Base-by-base conservation (phyloP, 2,113 vertebrate species). In the Calidris pugnax region DNA sequence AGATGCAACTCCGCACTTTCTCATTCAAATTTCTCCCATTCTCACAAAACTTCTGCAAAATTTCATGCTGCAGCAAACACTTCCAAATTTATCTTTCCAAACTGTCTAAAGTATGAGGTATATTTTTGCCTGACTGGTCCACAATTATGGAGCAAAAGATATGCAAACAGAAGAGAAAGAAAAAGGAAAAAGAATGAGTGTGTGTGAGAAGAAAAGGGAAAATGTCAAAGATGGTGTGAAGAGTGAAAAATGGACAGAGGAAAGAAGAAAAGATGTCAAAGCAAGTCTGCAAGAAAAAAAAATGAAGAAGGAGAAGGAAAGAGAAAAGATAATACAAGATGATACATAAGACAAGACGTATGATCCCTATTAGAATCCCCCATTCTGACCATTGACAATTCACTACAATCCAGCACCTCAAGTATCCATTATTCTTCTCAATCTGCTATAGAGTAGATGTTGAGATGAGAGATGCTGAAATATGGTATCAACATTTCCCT, bases 401-500 rank as follows among this genome's bases (percentile, higher is more conserved):
- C 78, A 90, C 66, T 79, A 50, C 45, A 71, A 43, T 16, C 74
- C 51, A 74, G 30, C 41, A 95, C 35, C 60, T 95, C 59, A 91
- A 94, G 67, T 82, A 85, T 69, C 81, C 78, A 87, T 93, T 93
- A 89, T 67, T 93, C 21, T 92, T 94, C 89, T 69, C 73, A 90
- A 68, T 83, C 84, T 87, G 62, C 74, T 95, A 89, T 96, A 94
- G 80, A 94, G 76, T 12, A 88, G 59, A 81, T 90, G 62, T 93
- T 95, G 93, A 92, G 72, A 96, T 91, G 95, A 97, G 24, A 87
- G 84, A 96, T 92, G 60, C 26, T 76, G 50, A 86, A 71, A 75
- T 56, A 62, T 15, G 35, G 35, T 92, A 95, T 93, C 94, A 97
- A 41, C 68, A 95, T 87, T 95, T 97, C 94, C 96, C 92, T 96